Evolutionary conservation across 2,888 invertebrate genomes (phyloP).

Genomic region (Idaea aversata): DNA sequence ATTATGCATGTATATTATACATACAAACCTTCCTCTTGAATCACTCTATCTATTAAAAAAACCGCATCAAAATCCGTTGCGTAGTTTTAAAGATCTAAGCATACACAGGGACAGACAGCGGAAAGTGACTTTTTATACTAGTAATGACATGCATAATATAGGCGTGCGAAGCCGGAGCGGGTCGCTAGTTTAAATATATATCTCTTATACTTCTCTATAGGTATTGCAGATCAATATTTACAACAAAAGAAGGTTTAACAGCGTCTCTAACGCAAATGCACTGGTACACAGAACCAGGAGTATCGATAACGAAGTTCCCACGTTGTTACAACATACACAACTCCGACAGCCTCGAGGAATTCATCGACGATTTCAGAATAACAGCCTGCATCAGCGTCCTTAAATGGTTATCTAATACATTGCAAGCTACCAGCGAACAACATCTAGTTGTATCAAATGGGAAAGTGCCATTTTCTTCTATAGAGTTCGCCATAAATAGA

Average conservation of each 20-base stretch:
- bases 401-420: constrained; percentile 85
- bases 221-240: constrained; percentile 92
- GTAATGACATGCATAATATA: no score
- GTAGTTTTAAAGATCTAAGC: no score
- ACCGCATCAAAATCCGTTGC: no score
- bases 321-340: constrained; percentile 92
- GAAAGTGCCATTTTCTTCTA: constrained; percentile 85
- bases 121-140: no score
- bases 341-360: constrained; percentile 89
- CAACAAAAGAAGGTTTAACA: constrained; percentile 94
- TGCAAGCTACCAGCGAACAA: constrained; percentile 78
- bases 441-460: constrained; percentile 79
- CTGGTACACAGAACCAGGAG: constrained; percentile 91
- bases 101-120: no score
- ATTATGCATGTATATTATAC: no score
- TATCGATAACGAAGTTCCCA: constrained; percentile 90
- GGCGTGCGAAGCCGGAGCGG: no score
- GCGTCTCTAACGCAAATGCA: constrained; percentile 89
- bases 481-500: constrained; percentile 91
- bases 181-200: neutral
- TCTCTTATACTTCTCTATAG: constrained; percentile 54
- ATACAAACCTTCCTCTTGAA: no score
- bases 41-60: no score
- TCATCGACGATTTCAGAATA: constrained; percentile 92
- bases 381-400: constrained; percentile 93